These are phyloP conservation scores for Globia sparganii DNA, from an alignment of 2,888 invertebrate genomes.

Conservation along the genomic window DNA sequence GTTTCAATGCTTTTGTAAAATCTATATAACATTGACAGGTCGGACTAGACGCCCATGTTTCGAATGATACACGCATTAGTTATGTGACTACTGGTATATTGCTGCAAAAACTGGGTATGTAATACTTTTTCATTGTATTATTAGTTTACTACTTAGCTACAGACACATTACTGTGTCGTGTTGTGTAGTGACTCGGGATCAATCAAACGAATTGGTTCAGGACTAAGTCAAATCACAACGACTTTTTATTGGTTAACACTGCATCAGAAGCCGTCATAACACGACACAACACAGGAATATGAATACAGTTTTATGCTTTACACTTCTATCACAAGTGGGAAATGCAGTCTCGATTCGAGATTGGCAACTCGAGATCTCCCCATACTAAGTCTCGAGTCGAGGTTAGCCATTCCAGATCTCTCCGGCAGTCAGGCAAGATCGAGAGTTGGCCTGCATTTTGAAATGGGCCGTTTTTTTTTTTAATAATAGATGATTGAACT, in stretches of 20 bases:
- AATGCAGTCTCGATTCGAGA: not conserved
- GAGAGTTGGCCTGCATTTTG: not conserved
- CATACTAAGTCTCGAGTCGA: not conserved
- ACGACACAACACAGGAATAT: not conserved
- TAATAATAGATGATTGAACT: not conserved
- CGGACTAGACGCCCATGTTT: slow-evolving; percentile 91
- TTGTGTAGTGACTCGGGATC: not conserved
- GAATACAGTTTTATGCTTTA: too few relatives aligned
- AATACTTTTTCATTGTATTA: not conserved
- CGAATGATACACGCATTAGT: slow-evolving; percentile 93
- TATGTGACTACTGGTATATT: slow-evolving; percentile 98
- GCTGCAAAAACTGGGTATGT: slow-evolving; percentile 92
- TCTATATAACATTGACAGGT: slow-evolving; percentile 88
- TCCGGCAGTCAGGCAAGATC: not conserved
- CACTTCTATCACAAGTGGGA: not conserved
- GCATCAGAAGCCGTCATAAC: not conserved
- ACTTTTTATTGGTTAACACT: not conserved
- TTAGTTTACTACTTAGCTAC: not conserved
- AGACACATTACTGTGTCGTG: not conserved
- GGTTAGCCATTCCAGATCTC: not conserved
- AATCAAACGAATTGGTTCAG: not conserved
- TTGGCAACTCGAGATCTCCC: not conserved
- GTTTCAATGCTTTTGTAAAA: not conserved
- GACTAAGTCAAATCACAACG: not conserved
- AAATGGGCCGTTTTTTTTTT: not conserved